Evolutionary conservation across 2,113 vertebrate genomes (phyloP).

Genomic region (Scomber colias): DNA sequence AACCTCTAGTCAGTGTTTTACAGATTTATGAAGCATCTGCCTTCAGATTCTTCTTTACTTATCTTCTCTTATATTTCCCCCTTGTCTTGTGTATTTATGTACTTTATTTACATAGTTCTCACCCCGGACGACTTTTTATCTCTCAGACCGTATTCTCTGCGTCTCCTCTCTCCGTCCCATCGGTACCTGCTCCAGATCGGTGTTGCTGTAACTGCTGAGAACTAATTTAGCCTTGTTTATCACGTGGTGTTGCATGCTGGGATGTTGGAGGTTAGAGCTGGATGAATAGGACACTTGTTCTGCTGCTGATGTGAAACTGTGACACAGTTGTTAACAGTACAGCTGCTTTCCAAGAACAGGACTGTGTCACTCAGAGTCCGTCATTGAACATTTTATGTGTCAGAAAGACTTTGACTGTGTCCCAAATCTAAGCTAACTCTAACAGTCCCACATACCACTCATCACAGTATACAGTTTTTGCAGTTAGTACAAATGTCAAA

Average conservation of each 20-base stretch:
- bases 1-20: neutral
- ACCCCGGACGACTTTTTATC: neutral
- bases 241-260: neutral
- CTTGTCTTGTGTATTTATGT: neutral
- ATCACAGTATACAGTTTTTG: too few species aligned
- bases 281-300: constrained; percentile 34
- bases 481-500: too few species aligned
- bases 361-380: neutral
- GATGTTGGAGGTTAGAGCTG: constrained; percentile 21
- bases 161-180: neutral
- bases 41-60: neutral
- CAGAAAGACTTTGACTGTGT: too few species aligned
- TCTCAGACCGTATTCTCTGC: neutral
- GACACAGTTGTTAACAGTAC: neutral
- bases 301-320: constrained; percentile 19
- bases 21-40: constrained; percentile 1
- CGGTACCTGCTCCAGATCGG: constrained; percentile 21
- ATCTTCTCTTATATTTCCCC: neutral
- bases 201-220: constrained; percentile 21
- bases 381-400: too few species aligned
- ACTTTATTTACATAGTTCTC: neutral
- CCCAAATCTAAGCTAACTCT: too few species aligned
- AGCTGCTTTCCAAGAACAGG: neutral
- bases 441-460: too few species aligned
- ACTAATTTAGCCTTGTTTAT: constrained; percentile 23